Evolutionary conservation across 2,888 invertebrate genomes (phyloP).

Genomic region (Hydrotaea diabolus): DNA sequence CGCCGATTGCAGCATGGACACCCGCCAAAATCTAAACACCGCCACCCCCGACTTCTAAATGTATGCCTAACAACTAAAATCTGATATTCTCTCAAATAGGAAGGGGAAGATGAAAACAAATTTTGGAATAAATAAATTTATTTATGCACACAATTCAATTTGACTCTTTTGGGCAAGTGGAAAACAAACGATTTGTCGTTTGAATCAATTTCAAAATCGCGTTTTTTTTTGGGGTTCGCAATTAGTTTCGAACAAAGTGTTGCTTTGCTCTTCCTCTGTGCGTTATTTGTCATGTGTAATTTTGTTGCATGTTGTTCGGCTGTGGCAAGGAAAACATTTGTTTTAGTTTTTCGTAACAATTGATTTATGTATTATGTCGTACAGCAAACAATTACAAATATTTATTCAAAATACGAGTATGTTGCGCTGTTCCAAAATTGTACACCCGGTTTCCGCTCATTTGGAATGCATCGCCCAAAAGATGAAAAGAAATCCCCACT

Average conservation of each 20-base stretch:
- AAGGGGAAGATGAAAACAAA: not conserved
- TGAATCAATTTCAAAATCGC: slow-evolving; percentile 17
- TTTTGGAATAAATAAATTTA: slow-evolving; percentile 24
- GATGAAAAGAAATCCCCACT: too few relatives aligned
- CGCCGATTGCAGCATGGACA: not conserved
- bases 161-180: not conserved
- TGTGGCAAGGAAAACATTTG: not conserved
- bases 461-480: not conserved
- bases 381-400: slow-evolving; percentile 59
- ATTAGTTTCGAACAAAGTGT: slow-evolving; percentile 34
- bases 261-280: not conserved
- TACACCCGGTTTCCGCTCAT: not conserved
- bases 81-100: not conserved
- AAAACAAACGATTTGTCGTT: slow-evolving; percentile 30
- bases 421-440: slow-evolving; percentile 46
- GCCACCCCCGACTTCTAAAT: slow-evolving; percentile 11
- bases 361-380: slow-evolving; percentile 58
- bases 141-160: slow-evolving; percentile 37
- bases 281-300: not conserved
- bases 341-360: slow-evolving; percentile 30
- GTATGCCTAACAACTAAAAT: slow-evolving; percentile 25
- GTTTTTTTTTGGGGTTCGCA: not conserved
- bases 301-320: slow-evolving; percentile 16
- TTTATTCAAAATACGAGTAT: slow-evolving; percentile 65
- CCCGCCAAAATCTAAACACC: not conserved